Conservation (phyloP, 2,888 invertebrate genomes). For the Glaucopsyche alexis region DNA sequence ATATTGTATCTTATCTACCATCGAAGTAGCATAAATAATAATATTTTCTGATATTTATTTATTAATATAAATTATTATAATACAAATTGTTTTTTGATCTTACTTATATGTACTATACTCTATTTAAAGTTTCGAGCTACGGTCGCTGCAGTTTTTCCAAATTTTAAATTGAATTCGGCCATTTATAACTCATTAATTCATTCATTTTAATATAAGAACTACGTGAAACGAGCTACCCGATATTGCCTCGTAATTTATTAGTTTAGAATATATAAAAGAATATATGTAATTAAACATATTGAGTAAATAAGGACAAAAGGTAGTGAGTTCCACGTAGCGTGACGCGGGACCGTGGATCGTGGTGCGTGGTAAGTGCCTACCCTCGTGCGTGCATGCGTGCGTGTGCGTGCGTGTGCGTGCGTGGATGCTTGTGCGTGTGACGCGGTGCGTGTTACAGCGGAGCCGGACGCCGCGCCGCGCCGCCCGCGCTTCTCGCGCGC, state of each 20-base stretch:
- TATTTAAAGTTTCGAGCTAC: constrained; percentile 53
- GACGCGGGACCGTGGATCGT: constrained; percentile 31
- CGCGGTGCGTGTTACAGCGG: constrained; percentile 44
- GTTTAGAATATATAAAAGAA: background rate
- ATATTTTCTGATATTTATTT: constrained; percentile 7
- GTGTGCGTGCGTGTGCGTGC: constrained; percentile 41
- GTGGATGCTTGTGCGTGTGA: constrained; percentile 45
- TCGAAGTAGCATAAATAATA: background rate
- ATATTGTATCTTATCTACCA: constrained; percentile 1
- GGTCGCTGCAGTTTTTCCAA: constrained; percentile 61
- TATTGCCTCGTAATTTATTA: background rate
- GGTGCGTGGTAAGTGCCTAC: constrained; percentile 30
- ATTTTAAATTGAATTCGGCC: constrained; percentile 52
- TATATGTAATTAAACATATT: background rate
- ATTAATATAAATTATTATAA: constrained; percentile 34
- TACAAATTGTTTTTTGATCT: constrained; percentile 40
- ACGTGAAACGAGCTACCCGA: background rate
- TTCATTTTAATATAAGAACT: constrained; percentile 33
- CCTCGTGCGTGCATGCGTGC: constrained; percentile 36
- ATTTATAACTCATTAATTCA: constrained; percentile 49
- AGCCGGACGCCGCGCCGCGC: constrained; percentile 63
- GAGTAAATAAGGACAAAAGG: background rate
- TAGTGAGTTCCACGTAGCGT: constrained; percentile 21
- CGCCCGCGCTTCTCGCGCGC: constrained; percentile 77
- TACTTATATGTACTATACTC: constrained; percentile 38